Evolutionary conservation across 1,140 invertebrate genomes (phyloP).

Genomic region (Eupristina koningsbergeri): DNA sequence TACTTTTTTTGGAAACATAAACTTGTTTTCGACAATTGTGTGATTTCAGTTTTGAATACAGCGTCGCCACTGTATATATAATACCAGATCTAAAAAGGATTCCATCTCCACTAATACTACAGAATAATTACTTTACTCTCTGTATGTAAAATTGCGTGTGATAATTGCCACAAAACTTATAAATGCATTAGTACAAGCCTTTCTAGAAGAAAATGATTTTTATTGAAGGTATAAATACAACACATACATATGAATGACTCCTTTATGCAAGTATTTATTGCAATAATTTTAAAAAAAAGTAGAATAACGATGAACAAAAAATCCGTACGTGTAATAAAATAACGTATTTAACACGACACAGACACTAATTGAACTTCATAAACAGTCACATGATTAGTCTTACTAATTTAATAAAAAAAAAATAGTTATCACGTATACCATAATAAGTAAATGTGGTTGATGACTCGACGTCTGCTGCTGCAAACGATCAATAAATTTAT

Average conservation of each 20-base stretch:
- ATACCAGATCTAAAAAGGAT: too few species aligned
- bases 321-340: neutral
- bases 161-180: too few species aligned
- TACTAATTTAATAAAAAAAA: constrained; percentile 24
- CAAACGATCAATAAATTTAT: neutral
- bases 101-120: too few species aligned
- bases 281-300: neutral
- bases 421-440: neutral
- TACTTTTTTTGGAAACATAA: too few species aligned
- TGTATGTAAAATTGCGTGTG: too few species aligned
- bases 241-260: too few species aligned
- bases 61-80: neutral
- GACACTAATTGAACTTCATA: neutral
- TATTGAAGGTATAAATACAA: too few species aligned
- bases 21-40: neutral
- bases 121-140: too few species aligned
- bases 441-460: neutral
- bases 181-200: too few species aligned
- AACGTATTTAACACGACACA: constrained; percentile 1
- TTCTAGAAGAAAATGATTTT: too few species aligned
- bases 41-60: neutral
- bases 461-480: constrained; percentile 22
- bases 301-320: neutral
- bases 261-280: too few species aligned
- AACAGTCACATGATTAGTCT: constrained; percentile 12